Evolutionary conservation across 30 jellyfish, hydroid and myxozoan genomes (phyloP).

Genomic region (Pelagia noctiluca): DNA sequence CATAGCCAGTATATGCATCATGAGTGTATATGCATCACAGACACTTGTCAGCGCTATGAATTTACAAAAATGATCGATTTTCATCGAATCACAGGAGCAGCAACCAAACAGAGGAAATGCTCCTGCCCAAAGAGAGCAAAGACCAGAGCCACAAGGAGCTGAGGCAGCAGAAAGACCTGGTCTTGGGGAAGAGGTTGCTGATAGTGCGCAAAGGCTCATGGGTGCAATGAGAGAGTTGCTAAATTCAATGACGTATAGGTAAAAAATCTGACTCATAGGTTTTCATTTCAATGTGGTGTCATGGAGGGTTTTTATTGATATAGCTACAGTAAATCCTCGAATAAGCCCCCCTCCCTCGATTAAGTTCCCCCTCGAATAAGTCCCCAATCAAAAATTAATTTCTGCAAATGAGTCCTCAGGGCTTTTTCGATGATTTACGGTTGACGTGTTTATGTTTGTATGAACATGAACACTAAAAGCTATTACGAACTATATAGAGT

Average conservation of each 20-base stretch:
- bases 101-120: constrained; percentile 7
- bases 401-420: neutral
- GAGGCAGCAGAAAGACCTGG: constrained; percentile 55
- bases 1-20: too few species aligned
- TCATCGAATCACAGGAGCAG: neutral
- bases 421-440: too few species aligned
- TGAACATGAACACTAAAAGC: too few species aligned
- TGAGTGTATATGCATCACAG: too few species aligned
- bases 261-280: neutral
- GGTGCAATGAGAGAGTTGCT: constrained; percentile 91
- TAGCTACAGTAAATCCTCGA: neutral
- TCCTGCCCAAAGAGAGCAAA: constrained; percentile 12
- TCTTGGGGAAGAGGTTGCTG: constrained; percentile 44
- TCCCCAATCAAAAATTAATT: neutral
- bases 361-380: neutral
- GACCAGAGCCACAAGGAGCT: constrained; percentile 53
- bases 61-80: neutral
- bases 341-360: neutral
- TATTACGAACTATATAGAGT: too few species aligned
- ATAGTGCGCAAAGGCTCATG: constrained; percentile 89
- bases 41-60: too few species aligned
- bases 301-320: neutral
- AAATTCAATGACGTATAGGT: constrained; percentile 90
- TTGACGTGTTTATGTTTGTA: too few species aligned
- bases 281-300: neutral